Base-by-base conservation (phyloP, 1,140 invertebrate genomes). In the Maconellicoccus hirsutus region DNA sequence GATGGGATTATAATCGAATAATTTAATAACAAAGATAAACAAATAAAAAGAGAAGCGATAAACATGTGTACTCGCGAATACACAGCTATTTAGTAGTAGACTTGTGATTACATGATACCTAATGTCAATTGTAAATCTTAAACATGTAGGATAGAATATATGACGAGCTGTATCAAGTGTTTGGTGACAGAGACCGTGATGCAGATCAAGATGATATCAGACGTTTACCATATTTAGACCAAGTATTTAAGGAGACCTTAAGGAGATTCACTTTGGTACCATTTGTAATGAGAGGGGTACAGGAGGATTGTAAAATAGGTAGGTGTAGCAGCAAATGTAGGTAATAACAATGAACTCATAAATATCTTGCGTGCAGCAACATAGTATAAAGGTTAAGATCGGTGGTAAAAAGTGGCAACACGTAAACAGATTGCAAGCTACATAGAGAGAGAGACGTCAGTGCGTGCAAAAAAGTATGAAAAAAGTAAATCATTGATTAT, bases 261-360 rank as follows among this genome's bases (percentile, higher is more conserved):
- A 39, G 74, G 26, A 27, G 71, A 22, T 75, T 72, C 61, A 86
- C 86, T 0, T 83, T 85, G 6, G 86, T 87, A 10, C 86, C 87
- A 0, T 78, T 85, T 39, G 81, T 86, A 70, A 83, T 82, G 0
- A 77, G 87, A 59, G 77, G 78, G 71, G 76, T 84, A 1, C 77
- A 78, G 4, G 81, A 86, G 72, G 85, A 87, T 70, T 75, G 82
- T 27, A 63, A 74, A 25, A 72, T 83, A 22, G 75, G 77, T 79
- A 74, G 63, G 29, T 33, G 29, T 33, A 33, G 29, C 4, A 33
- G 29, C n/a, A n/a, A n/a, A n/a, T n/a, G 29, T 33, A 12, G 29
- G 29, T 3, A 33, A 33, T 33, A 6, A 6, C 29, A 12, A 33
- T 33, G 29, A 33, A 33, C 12, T 33, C 12, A 3, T 33, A 33